phyloP scores from a whole-genome alignment of 2,113 vertebrate species.

The Bagarius yarrelli region DNA sequence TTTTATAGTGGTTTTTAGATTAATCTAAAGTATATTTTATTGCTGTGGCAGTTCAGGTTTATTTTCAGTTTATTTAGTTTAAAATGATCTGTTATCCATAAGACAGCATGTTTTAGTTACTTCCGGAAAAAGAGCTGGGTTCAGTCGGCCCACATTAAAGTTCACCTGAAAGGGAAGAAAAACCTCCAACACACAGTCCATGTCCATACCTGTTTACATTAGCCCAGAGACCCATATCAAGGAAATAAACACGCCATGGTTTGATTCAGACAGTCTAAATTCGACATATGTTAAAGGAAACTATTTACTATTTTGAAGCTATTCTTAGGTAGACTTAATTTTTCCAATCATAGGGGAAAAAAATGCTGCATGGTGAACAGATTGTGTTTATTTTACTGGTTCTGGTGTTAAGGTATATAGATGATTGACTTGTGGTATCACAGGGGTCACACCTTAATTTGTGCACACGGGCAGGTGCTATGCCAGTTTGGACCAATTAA shows the following conservation, averaged over 20 bases:
- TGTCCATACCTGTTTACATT: background rate
- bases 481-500: no score
- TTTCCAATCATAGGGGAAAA: background rate
- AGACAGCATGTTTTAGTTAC: background rate
- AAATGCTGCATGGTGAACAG: background rate
- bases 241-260: slow-evolving; percentile 1
- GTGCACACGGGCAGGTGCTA: no score
- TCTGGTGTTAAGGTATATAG: background rate
- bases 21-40: background rate
- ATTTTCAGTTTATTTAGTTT: background rate
- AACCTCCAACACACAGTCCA: background rate
- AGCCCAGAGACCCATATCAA: background rate
- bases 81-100: background rate
- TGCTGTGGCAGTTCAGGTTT: background rate
- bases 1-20: background rate
- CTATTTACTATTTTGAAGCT: background rate
- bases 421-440: background rate
- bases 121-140: background rate
- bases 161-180: background rate
- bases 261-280: slow-evolving; percentile 10
- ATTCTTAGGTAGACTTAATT: background rate
- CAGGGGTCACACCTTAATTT: no score
- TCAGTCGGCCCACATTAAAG: background rate
- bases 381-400: background rate
- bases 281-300: slow-evolving; percentile 17